These are phyloP conservation scores for Drosophila mojavensis DNA, from an alignment of 1,140 invertebrate genomes.

Conservation along the genomic window DNA sequence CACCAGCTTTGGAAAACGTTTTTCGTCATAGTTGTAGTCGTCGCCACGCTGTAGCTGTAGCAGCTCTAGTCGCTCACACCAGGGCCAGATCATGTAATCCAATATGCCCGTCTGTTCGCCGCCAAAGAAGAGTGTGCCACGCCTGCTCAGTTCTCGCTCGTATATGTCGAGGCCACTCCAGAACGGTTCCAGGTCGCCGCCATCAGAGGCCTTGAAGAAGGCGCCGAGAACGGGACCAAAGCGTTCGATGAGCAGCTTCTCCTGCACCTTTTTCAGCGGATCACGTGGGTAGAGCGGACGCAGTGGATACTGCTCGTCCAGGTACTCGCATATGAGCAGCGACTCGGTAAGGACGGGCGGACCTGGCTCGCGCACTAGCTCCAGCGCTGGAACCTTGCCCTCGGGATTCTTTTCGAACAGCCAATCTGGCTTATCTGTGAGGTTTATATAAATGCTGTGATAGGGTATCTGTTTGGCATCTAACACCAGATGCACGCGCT, in stretches of 20 bases:
- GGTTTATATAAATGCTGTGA: conserved; percentile 93
- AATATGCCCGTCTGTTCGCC: conserved; percentile 90
- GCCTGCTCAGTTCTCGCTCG: conserved; percentile 87
- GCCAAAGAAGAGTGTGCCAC: conserved; percentile 88
- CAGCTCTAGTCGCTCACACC: conserved; percentile 88
- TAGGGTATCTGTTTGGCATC: conserved; percentile 94
- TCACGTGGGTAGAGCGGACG: conserved; percentile 88
- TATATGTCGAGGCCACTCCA: conserved; percentile 86
- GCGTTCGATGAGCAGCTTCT: conserved; percentile 91
- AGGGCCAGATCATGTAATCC: conserved; percentile 97
- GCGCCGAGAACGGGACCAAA: conserved; percentile 83
- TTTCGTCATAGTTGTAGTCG: conserved; percentile 77
- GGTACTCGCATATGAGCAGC: conserved; percentile 91
- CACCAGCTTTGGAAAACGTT: conserved; percentile 81
- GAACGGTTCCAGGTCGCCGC: conserved; percentile 67
- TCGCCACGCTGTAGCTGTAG: conserved; percentile 71
- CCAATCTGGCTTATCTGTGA: conserved; percentile 95
- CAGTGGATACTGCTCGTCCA: conserved; percentile 91
- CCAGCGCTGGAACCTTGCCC: conserved; percentile 93
- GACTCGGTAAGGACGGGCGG: conserved; percentile 90
- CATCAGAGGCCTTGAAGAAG: conserved; percentile 72
- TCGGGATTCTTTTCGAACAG: conserved; percentile 87
- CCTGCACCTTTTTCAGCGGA: conserved; percentile 90
- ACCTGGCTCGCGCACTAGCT: conserved; percentile 87
- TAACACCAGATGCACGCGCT: conserved; percentile 92